phyloP scores from a whole-genome alignment of 2,113 vertebrate genomes.

The Dromaius novaehollandiae region DNA sequence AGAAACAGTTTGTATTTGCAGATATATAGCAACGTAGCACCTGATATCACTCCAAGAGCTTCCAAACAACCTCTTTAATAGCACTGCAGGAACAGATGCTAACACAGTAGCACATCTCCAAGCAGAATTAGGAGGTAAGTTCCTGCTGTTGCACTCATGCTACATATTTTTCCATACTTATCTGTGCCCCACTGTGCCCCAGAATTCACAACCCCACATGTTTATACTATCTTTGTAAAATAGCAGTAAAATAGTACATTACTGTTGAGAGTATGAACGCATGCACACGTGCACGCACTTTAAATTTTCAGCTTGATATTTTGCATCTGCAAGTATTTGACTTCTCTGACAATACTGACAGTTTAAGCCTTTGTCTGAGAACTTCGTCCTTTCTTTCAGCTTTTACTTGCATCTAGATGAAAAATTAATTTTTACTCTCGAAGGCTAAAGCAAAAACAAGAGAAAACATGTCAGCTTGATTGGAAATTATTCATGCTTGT shows the following conservation, averaged over 20 bases:
- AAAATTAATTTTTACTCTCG: neutral
- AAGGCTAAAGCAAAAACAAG: neutral
- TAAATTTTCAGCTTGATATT: neutral
- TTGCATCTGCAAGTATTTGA: neutral
- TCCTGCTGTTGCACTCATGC: accelerated
- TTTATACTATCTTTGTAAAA: neutral
- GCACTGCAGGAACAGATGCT: neutral
- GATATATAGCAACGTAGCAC: accelerated
- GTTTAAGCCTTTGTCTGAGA: neutral
- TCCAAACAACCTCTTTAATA: accelerated
- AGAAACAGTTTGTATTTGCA: accelerated
- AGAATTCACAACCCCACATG: neutral
- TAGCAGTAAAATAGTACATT: neutral
- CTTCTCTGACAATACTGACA: neutral
- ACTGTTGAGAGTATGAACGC: neutral
- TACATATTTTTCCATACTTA: neutral
- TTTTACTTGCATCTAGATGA: neutral
- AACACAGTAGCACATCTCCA: accelerated
- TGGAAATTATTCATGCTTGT: neutral
- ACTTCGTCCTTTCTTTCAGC: neutral
- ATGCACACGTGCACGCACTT: too few species aligned
- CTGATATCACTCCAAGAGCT: accelerated
- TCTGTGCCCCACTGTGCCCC: neutral
- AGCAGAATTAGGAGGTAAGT: neutral
- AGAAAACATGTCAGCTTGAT: neutral